Conservation (phyloP, 2,797 vertebrate genomes). For the Periparus ater region DNA sequence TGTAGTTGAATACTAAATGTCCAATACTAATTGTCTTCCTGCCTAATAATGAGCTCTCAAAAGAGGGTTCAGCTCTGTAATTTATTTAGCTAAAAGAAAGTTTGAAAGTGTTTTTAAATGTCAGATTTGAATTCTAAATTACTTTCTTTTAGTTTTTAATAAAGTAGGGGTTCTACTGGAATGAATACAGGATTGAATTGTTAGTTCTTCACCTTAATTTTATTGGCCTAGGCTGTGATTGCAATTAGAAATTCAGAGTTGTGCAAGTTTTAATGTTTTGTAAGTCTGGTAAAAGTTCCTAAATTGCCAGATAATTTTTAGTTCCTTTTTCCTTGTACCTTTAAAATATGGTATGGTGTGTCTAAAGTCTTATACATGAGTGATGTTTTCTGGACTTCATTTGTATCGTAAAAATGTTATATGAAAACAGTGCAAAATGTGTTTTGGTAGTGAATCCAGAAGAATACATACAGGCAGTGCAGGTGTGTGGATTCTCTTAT, state of each 20-base stretch:
- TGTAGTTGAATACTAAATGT: background rate
- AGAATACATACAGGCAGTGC: background rate
- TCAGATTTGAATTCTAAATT: background rate
- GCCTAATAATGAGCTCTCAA: background rate
- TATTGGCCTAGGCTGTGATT: background rate
- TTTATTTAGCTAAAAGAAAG: background rate
- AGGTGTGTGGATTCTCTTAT: background rate
- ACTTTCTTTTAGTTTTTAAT: background rate
- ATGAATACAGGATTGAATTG: background rate
- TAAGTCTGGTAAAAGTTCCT: background rate
- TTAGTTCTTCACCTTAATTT: background rate
- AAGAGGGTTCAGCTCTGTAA: background rate
- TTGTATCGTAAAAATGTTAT: background rate
- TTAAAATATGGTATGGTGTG: background rate
- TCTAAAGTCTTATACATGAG: background rate
- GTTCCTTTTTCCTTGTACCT: background rate
- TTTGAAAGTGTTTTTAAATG: background rate
- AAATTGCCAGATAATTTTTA: background rate
- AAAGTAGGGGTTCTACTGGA: background rate
- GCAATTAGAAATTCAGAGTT: background rate
- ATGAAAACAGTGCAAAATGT: background rate
- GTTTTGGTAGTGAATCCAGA: background rate
- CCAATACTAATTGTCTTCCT: background rate
- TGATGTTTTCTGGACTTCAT: background rate
- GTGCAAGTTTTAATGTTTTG: background rate